Evolutionary conservation across 2,888 invertebrate genomes (phyloP).

Genomic region (Cetonia aurata): DNA sequence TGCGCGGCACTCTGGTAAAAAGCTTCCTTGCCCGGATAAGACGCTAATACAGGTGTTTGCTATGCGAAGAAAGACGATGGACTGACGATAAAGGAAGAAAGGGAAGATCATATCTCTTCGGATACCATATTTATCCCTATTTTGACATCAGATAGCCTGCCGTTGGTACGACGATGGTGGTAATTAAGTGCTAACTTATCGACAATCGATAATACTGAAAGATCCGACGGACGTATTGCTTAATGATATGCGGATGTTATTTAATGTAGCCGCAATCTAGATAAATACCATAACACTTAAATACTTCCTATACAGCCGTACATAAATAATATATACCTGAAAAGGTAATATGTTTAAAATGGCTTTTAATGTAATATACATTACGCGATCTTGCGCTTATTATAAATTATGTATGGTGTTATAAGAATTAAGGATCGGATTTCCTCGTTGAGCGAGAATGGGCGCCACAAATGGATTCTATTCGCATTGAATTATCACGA

Average conservation of each 20-base stretch:
- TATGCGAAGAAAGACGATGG: constrained; percentile 7
- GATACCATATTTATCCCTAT: constrained; percentile 43
- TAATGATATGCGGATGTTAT: constrained; percentile 42
- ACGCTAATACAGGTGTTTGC: background rate
- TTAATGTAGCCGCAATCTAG: constrained; percentile 40
- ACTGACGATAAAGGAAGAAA: constrained; percentile 19
- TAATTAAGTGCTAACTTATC: constrained; percentile 45
- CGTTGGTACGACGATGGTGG: constrained; percentile 39
- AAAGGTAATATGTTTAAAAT: constrained; percentile 37
- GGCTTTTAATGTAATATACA: constrained; percentile 31
- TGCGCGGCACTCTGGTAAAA: constrained; percentile 9
- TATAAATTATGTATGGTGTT: constrained; percentile 23
- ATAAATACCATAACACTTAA: constrained; percentile 36
- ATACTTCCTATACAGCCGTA: constrained; percentile 18
- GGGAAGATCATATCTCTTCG: constrained; percentile 36
- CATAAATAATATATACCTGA: constrained; percentile 37
- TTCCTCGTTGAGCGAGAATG: background rate
- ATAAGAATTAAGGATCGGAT: constrained; percentile 11
- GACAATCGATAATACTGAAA: constrained; percentile 40
- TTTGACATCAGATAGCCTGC: constrained; percentile 41
- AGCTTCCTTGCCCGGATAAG: background rate
- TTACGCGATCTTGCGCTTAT: constrained; percentile 18
- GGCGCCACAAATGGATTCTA: background rate
- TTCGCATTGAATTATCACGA: constrained; percentile 17
- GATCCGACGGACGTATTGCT: constrained; percentile 33